Evolutionary conservation across 2,113 vertebrate genomes (phyloP).

Genomic region (Tringa solitaria): DNA sequence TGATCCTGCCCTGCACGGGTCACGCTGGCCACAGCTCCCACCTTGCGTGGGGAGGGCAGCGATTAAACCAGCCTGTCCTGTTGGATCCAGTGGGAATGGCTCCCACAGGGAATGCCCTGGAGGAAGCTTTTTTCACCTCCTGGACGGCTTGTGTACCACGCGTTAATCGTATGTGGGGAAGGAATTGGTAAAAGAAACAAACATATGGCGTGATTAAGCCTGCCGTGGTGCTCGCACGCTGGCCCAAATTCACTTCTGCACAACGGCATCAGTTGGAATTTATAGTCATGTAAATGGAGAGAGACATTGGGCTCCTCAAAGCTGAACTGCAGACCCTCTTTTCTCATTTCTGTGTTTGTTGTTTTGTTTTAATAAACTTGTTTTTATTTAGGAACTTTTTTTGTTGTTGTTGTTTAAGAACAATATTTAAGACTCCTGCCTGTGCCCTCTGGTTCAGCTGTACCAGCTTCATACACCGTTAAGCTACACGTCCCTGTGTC

Average conservation of each 20-base stretch:
- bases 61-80: background rate
- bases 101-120: background rate
- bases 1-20: background rate
- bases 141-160: background rate
- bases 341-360: background rate
- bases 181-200: background rate
- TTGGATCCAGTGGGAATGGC: background rate
- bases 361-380: background rate
- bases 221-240: background rate
- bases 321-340: background rate
- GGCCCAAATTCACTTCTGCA: background rate
- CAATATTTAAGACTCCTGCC: background rate
- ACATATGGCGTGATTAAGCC: background rate
- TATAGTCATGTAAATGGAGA: background rate
- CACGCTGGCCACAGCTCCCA: background rate
- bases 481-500: background rate
- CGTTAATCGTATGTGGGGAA: background rate
- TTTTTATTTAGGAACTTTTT: background rate
- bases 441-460: background rate
- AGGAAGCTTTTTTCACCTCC: background rate
- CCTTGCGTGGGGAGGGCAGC: background rate
- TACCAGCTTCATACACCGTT: background rate
- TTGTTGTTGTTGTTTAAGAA: background rate
- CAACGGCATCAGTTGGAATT: background rate
- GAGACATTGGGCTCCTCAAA: background rate